Evolutionary conservation across 2,888 invertebrate species (phyloP).

Genomic region (Dolichopus griseipennis): DNA sequence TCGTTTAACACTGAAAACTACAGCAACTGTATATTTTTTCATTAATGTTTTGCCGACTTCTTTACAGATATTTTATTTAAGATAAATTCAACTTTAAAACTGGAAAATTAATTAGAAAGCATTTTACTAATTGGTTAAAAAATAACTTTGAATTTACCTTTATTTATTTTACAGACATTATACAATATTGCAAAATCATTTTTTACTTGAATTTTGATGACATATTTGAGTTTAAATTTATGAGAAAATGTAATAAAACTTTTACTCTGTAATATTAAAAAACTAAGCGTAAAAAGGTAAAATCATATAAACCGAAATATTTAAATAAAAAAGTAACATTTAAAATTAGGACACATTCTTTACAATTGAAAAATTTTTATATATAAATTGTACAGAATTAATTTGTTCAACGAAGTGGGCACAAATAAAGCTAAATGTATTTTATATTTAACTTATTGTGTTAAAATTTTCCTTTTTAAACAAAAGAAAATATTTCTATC

Average conservation of each 20-base stretch:
- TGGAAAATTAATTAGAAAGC: background rate
- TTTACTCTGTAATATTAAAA: no score
- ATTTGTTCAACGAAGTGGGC: background rate
- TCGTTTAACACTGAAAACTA: constrained; percentile 1
- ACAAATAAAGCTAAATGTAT: background rate
- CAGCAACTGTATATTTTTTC: constrained; percentile 4
- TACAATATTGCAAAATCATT: no score
- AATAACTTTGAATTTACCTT: no score
- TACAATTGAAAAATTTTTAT: background rate
- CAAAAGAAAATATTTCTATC: background rate
- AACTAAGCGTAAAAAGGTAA: no score
- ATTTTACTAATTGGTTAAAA: no score
- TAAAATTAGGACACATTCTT: background rate
- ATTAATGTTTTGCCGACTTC: background rate
- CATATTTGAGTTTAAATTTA: no score
- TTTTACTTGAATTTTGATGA: no score
- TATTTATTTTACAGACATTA: no score
- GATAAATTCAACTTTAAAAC: background rate
- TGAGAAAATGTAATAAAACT: no score
- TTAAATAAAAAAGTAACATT: no score
- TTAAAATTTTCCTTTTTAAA: constrained; percentile 6
- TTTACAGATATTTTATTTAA: background rate
- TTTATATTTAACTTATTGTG: background rate
- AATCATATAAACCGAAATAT: no score
- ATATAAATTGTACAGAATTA: background rate